Evolutionary conservation across 1,140 invertebrate species (phyloP).

Genomic region (Aphis craccivora): DNA sequence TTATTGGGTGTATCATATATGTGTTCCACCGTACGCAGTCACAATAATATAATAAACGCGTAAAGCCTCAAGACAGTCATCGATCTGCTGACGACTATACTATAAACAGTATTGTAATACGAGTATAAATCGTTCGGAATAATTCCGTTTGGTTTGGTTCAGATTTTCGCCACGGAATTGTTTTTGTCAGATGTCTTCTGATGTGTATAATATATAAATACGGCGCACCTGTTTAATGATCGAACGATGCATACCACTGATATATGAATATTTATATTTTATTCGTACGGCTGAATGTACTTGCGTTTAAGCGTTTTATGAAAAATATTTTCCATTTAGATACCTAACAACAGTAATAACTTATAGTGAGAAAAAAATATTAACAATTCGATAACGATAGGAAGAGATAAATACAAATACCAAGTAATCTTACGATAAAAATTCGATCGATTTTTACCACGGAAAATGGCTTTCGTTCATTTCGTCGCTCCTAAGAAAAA

Average conservation of each 20-base stretch:
- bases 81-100: background rate
- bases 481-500: background rate
- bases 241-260: background rate
- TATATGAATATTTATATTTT: background rate
- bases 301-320: background rate
- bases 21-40: background rate
- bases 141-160: background rate
- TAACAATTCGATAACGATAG: background rate
- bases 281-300: background rate
- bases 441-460: background rate
- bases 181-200: background rate
- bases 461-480: background rate
- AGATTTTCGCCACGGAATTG: background rate
- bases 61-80: background rate
- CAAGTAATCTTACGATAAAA: background rate
- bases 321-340: background rate
- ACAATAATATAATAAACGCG: background rate
- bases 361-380: background rate
- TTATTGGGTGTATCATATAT: background rate
- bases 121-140: background rate
- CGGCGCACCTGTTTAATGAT: background rate
- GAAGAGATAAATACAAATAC: background rate
- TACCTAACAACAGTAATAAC: background rate
- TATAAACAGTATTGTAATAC: background rate
- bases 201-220: background rate